These are phyloP conservation scores for Marisa cornuarietis DNA, from an alignment of 1,140 invertebrate species.

Conservation along the genomic window DNA sequence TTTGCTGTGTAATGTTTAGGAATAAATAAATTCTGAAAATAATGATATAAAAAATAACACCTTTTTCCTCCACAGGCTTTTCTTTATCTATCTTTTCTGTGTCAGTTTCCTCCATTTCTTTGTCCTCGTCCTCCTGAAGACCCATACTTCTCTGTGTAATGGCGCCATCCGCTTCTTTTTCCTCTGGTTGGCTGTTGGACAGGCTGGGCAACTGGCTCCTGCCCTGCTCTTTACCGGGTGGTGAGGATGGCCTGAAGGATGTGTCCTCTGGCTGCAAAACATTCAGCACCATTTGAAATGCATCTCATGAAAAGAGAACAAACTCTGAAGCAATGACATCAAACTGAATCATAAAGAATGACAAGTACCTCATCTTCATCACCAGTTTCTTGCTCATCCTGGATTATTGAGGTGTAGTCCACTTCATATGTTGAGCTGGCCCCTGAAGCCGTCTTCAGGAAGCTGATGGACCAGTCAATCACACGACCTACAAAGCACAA, in stretches of 20 bases:
- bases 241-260: too few species aligned
- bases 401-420: conserved; percentile 47
- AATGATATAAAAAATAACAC: conserved; percentile 14
- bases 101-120: conserved; percentile 23
- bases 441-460: conserved; percentile 58
- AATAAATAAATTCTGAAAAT: neutral
- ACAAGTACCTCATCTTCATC: conserved; percentile 11
- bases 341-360: too few species aligned
- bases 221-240: neutral
- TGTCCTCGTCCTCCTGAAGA: conserved; percentile 18
- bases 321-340: too few species aligned
- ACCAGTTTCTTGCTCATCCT: conserved; percentile 31
- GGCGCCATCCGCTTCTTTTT: conserved; percentile 4
- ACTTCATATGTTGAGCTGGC: conserved; percentile 57
- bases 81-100: conserved; percentile 31
- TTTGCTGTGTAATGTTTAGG: neutral
- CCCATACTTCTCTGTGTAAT: too few species aligned
- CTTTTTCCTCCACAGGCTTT: conserved; percentile 28
- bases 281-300: too few species aligned
- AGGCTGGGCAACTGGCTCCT: neutral
- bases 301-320: too few species aligned
- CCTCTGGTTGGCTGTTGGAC: conserved; percentile 3
- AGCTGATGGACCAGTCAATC: conserved; percentile 61
- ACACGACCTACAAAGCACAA: conserved; percentile 37
- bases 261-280: too few species aligned